Evolutionary conservation across 2,888 invertebrate genomes (phyloP), one percentile per base, ranked within the genome.

Genomic region (Spisula subtruncata): DNA sequence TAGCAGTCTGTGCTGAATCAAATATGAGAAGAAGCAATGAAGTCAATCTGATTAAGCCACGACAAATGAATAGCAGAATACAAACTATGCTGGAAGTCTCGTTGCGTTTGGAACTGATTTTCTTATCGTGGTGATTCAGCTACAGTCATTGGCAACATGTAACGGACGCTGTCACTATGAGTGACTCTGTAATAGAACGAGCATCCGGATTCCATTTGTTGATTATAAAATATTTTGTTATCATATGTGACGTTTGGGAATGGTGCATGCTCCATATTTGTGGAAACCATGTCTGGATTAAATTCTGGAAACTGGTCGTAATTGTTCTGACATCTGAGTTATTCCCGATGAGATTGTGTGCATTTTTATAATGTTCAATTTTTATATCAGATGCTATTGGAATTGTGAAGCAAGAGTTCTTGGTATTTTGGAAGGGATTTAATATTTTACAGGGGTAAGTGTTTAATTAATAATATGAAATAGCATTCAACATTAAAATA

Each of bases 21-120:
- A 25, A 66, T 25, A 6, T 12, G n/a, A 20, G 6, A 25, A n/a
- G 60, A 25, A 25, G 8, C 41, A 66, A 66, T 66, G 12, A n/a
- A 66, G 60, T 66, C 60, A 66, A 66, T 66, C 25, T 66, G n/a
- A 66, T 66, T 66, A 66, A 66, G 60, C 60, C 60, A 66, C 60
- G 60, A 5, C 60, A 66, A 66, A 66, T 25, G 60, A 25, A 66
- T 66, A 66, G n/a, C 60, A 66, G 60, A 66, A 66, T 66, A 66
- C 60, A 25, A 66, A 66, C 25, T 66, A 25, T 66, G 25, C 25
- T 66, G n/a, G 25, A 66, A 66, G 25, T 10, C 60, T n/a, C 60
- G 25, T 6, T 66, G 60, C 8, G 25, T 25, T 66, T 66, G 60
- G 60, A 66, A 66, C 25, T n/a, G n/a, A 25, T 66, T 41, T 41